Evolutionary conservation across 2,888 invertebrate genomes (phyloP), one percentile per base, ranked within the genome.

Genomic region (Leucophora obtusa): DNA sequence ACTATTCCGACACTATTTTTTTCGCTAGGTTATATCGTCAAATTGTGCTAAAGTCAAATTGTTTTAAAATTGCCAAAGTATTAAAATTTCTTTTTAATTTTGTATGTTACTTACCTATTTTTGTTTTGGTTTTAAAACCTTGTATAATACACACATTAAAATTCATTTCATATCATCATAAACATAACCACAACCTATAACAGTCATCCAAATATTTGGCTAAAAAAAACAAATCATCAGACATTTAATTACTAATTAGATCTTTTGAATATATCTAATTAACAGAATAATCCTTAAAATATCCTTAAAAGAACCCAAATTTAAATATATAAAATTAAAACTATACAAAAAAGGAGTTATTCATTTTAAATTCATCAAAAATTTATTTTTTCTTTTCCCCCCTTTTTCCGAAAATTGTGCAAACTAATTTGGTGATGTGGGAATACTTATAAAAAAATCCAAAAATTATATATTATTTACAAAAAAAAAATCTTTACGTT

Each of bases 381-480:
- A 38, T 11, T 11, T 47, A 14, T 47, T 80, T 47, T 81, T 79
- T 70, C 79, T 69, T 78, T 73, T 73, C 43, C 77, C 47, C 59
- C 71, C 50, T 75, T 28, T 28, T 28, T 28, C 15, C 10, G 21
- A 63, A 51, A 63, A 51, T 50, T 28, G 68, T 38, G 77, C 71
- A 35, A 62, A 72, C 77, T 72, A 78, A 78, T 66, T 78, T 59
- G 77, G 66, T 50, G 71, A 71, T 60, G 17, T 78, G 77, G 66
- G 65, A 72, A 77, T 77, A 71, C 54, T 53, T 24, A 10, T 58
- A 66, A 33, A 59, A n/a, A 33, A 66, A 11, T 38, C 10, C 2
- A 38, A n/a, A 47, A 47, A n/a, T 38, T 11, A 38, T 2, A 38
- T 35, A n/a, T n/a, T n/a, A n/a, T 35, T 38, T 14, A 14, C 15